Evolutionary conservation across 2,797 vertebrate species (phyloP).

Genomic region (Girardinus metallicus): DNA sequence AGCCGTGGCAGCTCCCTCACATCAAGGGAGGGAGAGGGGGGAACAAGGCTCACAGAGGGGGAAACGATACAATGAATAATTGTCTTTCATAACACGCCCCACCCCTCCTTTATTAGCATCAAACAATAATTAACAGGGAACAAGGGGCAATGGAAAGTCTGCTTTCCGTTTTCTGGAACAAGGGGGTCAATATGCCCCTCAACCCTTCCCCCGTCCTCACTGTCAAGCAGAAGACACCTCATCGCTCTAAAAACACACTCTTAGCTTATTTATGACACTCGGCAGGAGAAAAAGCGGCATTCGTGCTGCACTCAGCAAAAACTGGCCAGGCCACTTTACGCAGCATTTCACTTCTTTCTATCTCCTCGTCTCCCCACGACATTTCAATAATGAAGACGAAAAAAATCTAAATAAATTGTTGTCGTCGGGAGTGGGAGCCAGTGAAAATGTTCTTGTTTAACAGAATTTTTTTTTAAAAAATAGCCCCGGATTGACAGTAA

Average conservation of each 20-base stretch:
- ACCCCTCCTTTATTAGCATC: slow-evolving; percentile 72
- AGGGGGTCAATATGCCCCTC: slow-evolving; percentile 75
- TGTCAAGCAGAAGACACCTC: slow-evolving; percentile 61
- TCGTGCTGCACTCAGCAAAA: slow-evolving; percentile 73
- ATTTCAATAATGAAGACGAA: slow-evolving; percentile 79
- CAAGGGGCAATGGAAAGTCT: slow-evolving; percentile 67
- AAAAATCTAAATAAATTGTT: slow-evolving; percentile 63
- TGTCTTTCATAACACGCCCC: slow-evolving; percentile 70
- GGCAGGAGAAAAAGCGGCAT: slow-evolving; percentile 54
- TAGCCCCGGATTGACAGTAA: slow-evolving; percentile 75
- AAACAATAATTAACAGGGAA: slow-evolving; percentile 79
- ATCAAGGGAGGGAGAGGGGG: slow-evolving; percentile 26
- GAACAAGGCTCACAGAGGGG: slow-evolving; percentile 39
- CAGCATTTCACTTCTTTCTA: slow-evolving; percentile 61
- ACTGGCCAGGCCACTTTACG: slow-evolving; percentile 63
- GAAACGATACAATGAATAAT: slow-evolving; percentile 76
- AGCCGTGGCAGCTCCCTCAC: slow-evolving; percentile 54
- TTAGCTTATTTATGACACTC: slow-evolving; percentile 75
- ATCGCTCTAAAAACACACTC: slow-evolving; percentile 66
- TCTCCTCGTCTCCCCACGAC: slow-evolving; percentile 62
- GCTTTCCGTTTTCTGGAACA: slow-evolving; percentile 71
- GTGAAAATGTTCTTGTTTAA: slow-evolving; percentile 73
- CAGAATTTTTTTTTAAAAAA: slow-evolving; percentile 20
- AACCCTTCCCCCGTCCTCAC: slow-evolving; percentile 61
- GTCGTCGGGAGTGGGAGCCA: slow-evolving; percentile 56